Evolutionary conservation across 2,888 invertebrate species (phyloP), one percentile per base, ranked within the genome.

Genomic region (Xylophagus ater): DNA sequence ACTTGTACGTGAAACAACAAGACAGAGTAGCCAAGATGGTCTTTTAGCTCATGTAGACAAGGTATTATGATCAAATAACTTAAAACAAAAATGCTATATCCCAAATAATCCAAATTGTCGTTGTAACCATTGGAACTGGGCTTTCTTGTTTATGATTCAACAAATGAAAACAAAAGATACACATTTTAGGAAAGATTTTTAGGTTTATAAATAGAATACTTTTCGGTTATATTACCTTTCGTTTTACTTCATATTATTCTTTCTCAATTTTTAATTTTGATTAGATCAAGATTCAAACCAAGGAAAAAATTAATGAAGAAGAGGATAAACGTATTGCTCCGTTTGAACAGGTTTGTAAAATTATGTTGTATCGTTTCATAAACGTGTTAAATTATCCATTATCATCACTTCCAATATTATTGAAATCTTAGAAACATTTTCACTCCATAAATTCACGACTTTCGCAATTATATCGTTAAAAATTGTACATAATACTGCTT

Each of bases 1-100:
- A 52, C 65, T 90, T 40, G 88, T 90, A 2, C 71, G 81, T 33
- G 90, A 90, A 58, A 87, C 88, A 0, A 87, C 86, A 0, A 69
- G 88, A 2, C 89, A 89, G 59, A 83, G 84, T 59, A 88, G 88
- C 53, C 89, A 89, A 59, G 89, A 90, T 59, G 88, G 88, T 18
- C 57, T 88, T 4, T 67, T 89, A 7, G 86, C 88, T 2, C 89
- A 89, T 46, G 84, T 90, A 74, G 89, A 89, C 55, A 89, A 89
- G 78, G 86, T 88, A 66, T 51, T 57, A 12, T 14, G n/a, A 13
- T 30, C n/a, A n/a, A n/a, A n/a, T n/a, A n/a, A n/a, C n/a, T n/a
- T n/a, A n/a, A n/a, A n/a, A n/a, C n/a, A n/a, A n/a, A n/a, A n/a
- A n/a, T n/a, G n/a, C n/a, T n/a, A n/a, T n/a, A n/a, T n/a, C n/a